A percentile compares a stretch with the other conserved stretches of the same genome.
These are phyloP conservation scores for Scolopax bukidnonensis DNA, from an alignment of 2,797 vertebrate genomes.

Conservation along the genomic window DNA sequence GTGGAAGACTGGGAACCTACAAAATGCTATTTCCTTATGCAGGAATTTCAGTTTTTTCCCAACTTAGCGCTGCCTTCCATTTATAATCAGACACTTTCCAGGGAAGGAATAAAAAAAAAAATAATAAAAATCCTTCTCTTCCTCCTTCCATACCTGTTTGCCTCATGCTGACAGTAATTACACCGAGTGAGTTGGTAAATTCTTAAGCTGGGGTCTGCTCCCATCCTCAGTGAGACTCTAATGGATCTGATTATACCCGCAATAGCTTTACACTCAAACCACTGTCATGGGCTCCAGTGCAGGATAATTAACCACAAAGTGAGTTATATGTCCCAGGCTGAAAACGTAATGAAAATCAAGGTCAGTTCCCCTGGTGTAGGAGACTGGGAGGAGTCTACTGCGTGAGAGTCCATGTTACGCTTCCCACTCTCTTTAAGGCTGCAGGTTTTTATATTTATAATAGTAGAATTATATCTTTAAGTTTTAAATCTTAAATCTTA, in stretches of 20 bases:
- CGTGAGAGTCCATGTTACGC: not conserved
- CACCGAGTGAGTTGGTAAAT: conserved; percentile 19
- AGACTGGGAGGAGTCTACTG: conserved; percentile 35
- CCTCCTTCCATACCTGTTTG: not conserved
- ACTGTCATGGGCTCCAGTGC: not conserved
- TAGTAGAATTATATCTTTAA: not conserved
- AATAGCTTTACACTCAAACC: conserved; percentile 41
- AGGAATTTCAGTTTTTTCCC: conserved; percentile 27
- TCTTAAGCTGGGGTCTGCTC: not conserved
- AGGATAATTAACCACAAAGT: conserved; percentile 71
- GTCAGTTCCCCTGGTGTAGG: conserved; percentile 13
- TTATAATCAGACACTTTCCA: conserved; percentile 53
- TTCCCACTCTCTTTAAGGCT: not conserved
- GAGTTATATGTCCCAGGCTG: conserved; percentile 54
- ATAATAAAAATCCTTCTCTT: not conserved
- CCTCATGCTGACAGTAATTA: conserved; percentile 38
- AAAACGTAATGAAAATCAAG: conserved; percentile 23
- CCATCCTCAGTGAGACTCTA: conserved; percentile 16
- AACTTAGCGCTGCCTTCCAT: conserved; percentile 15
- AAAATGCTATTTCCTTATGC: not conserved
- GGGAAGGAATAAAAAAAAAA: not conserved
- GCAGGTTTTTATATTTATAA: not conserved
- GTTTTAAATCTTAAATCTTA: not conserved
- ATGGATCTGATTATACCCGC: conserved; percentile 61
- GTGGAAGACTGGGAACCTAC: not conserved